Evolutionary conservation across 2,113 vertebrate species (phyloP), one percentile per base, ranked within the genome.

Genomic region (Arvicanthis niloticus): DNA sequence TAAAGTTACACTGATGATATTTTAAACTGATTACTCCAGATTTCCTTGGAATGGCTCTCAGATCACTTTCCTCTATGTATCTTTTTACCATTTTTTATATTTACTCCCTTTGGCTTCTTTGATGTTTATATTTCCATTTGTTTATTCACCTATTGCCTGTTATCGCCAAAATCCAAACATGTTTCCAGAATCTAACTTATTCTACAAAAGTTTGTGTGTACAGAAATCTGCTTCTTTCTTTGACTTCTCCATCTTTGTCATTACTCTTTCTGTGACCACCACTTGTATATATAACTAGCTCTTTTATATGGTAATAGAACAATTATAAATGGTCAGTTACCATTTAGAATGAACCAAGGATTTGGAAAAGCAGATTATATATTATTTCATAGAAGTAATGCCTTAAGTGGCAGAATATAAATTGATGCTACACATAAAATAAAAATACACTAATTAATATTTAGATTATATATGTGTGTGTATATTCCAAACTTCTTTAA

Each of bases 11-110:
- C 48, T n/a, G 56, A n/a, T 94, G 86, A 72, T 94, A 89, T 95
- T 96, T 96, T 96, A 92, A 96, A 94, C 40, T 72, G 48, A 94
- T 97, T 75, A 65, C 37, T 96, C 12, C 77, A 89, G 62, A 82
- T 87, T 96, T 24, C 26, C 82, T 73, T 92, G 53, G 12, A 95
- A 93, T 87, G 58, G 24, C 51, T n/a, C 7, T 87, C 87, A 68
- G 51, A 67, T 91, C 48, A 65, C 3, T 91, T 94, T 65, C 37
- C 15, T 92, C 10, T 88, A 3, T 48, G 37, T 11, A 93, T 93
- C 68, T 73, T 70, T 92, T 48, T 67, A 7, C 3, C 56, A 42
- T 85, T 80, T n/a, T 56, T 65, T 85, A 48, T 87, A 42, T 42
- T 93, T 19, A 86, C 42, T 56, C 19, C 0, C 1, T 72, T 70